Evolutionary conservation across 2,888 invertebrate genomes (phyloP).

Genomic region (Eupsilia transversa): DNA sequence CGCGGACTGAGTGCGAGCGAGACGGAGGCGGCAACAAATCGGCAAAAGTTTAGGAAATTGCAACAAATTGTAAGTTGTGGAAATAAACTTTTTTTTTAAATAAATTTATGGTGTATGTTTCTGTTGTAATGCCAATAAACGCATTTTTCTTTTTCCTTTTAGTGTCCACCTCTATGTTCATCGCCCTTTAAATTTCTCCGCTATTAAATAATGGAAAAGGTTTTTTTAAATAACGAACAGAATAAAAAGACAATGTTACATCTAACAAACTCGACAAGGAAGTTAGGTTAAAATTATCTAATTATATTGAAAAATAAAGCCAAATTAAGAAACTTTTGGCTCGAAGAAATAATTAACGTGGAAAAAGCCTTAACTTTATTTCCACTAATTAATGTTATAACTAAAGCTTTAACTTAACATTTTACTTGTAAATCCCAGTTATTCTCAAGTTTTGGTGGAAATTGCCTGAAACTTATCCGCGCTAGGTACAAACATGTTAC

Average conservation of each 20-base stretch:
- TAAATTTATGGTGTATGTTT: too few relatives aligned
- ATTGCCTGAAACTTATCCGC: conserved; percentile 56
- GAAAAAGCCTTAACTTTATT: conserved; percentile 35
- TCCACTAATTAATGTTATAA: conserved; percentile 58
- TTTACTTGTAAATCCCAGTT: conserved; percentile 59
- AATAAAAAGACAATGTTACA: not conserved
- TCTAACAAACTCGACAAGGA: not conserved
- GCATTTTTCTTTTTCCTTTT: too few relatives aligned
- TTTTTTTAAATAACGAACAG: not conserved
- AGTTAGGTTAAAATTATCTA: not conserved
- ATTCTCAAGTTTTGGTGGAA: conserved; percentile 55
- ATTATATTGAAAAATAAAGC: conserved; percentile 8
- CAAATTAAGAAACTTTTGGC: not conserved
- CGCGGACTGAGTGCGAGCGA: too few relatives aligned
- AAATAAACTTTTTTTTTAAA: too few relatives aligned
- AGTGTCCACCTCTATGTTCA: not conserved
- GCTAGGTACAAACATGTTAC: conserved; percentile 49
- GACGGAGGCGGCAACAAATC: too few relatives aligned
- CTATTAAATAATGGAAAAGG: not conserved
- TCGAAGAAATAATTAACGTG: conserved; percentile 15
- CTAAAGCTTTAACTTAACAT: conserved; percentile 49
- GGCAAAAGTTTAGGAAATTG: too few relatives aligned
- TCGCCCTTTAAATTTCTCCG: not conserved
- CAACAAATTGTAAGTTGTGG: too few relatives aligned
- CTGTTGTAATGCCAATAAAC: too few relatives aligned